These are phyloP conservation scores for Blastobasis lacticolella DNA, from an alignment of 2,888 invertebrate genomes.

Conservation along the genomic window DNA sequence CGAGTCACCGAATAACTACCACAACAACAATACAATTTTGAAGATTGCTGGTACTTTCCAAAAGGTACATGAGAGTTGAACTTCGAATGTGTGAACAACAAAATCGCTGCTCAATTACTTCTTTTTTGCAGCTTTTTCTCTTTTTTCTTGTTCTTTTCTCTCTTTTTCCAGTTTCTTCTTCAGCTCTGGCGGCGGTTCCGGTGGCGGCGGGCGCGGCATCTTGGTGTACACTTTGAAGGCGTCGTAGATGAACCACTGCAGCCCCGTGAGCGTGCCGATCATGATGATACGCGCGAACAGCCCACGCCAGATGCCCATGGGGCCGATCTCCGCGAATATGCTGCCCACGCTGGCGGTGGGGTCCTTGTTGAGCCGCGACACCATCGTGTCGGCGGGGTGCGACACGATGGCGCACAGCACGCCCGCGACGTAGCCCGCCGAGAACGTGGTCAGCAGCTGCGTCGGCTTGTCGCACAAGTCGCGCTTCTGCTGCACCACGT, in stretches of 20 bases:
- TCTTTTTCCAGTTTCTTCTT: constrained; percentile 35
- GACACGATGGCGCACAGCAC: constrained; percentile 95
- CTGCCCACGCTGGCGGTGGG: constrained; percentile 74
- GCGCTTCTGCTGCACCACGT: constrained; percentile 88
- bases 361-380: constrained; percentile 91
- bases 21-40: too few species aligned
- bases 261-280: constrained; percentile 94
- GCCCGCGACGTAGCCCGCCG: constrained; percentile 93
- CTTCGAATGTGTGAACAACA: too few species aligned
- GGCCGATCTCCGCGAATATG: constrained; percentile 55
- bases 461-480: constrained; percentile 84
- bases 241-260: constrained; percentile 95
- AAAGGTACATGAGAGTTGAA: too few species aligned
- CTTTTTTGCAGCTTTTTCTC: too few species aligned
- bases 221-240: constrained; percentile 86
- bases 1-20: too few species aligned
- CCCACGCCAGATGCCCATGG: constrained; percentile 86
- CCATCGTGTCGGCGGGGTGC: constrained; percentile 92
- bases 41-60: too few species aligned
- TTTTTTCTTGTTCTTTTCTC: constrained; percentile 12
- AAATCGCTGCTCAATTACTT: too few species aligned
- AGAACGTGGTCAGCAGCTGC: constrained; percentile 89
- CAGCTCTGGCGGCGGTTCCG: constrained; percentile 80
- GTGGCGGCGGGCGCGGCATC: constrained; percentile 90
- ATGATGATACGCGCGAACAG: constrained; percentile 90